Evolutionary conservation across 2,797 vertebrate species (phyloP).

Genomic region (Cossypha heuglini): DNA sequence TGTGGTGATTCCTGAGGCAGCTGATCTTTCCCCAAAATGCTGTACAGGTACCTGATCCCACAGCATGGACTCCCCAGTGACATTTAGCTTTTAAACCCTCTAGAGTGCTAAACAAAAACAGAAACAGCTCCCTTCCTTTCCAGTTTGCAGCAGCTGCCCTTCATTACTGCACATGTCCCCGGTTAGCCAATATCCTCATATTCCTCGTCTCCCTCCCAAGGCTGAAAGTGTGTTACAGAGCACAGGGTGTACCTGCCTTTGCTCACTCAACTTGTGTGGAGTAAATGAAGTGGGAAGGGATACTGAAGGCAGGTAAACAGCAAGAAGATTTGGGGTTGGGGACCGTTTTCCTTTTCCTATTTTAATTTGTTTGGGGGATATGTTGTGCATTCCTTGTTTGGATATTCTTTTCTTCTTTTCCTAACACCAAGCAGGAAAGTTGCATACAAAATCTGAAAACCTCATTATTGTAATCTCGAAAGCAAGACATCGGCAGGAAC

Average conservation of each 20-base stretch:
- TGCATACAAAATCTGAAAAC: background rate
- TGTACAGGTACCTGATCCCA: background rate
- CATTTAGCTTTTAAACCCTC: background rate
- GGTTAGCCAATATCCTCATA: rapidly evolving
- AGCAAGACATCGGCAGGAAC: background rate
- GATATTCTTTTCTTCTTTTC: background rate
- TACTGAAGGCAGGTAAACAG: background rate
- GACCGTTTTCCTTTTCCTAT: background rate
- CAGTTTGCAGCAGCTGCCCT: background rate
- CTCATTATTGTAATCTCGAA: background rate
- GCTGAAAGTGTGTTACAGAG: rapidly evolving
- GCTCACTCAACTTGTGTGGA: background rate
- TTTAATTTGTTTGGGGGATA: background rate
- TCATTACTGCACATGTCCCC: rapidly evolving
- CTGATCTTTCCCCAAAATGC: background rate
- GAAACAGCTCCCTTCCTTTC: background rate
- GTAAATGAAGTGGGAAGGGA: background rate
- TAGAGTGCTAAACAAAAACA: background rate
- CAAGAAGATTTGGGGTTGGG: background rate
- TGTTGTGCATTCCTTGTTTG: background rate
- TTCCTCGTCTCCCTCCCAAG: background rate
- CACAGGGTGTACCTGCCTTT: background rate
- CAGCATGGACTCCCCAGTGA: background rate
- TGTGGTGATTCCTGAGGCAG: background rate
- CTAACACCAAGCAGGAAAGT: background rate